These are phyloP conservation scores for Tachyglossus aculeatus DNA, from an alignment of 2,797 vertebrate species.

Conservation along the genomic window DNA sequence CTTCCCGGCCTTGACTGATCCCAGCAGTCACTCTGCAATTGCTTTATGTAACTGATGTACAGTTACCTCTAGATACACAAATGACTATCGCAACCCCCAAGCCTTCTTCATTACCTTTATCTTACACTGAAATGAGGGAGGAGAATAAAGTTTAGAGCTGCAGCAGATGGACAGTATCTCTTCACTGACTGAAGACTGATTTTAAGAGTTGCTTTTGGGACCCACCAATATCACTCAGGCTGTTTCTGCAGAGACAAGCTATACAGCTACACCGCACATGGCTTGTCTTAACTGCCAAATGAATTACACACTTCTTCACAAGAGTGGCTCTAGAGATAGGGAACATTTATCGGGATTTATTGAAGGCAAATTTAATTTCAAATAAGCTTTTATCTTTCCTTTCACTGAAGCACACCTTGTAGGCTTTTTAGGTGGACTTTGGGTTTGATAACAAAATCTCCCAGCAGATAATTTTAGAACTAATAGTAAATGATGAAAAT, in stretches of 20 bases:
- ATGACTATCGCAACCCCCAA: neutral
- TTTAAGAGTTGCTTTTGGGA: neutral
- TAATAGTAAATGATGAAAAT: conserved; percentile 23
- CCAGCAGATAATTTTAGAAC: conserved; percentile 11
- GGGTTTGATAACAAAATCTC: conserved; percentile 15
- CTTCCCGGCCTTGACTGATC: too few species aligned
- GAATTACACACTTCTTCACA: conserved; percentile 45
- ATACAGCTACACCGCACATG: neutral
- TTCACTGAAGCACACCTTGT: conserved; percentile 36
- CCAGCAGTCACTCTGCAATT: too few species aligned
- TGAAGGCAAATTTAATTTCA: conserved; percentile 43
- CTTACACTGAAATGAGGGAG: neutral
- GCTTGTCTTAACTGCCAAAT: conserved; percentile 36
- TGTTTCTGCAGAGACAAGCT: neutral
- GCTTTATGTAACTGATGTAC: too few species aligned
- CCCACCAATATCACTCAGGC: neutral
- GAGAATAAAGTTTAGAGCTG: neutral
- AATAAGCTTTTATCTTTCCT: conserved; percentile 16
- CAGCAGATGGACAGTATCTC: neutral
- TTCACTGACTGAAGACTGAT: neutral
- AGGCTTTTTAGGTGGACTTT: neutral
- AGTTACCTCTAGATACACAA: neutral
- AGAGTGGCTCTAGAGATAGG: conserved; percentile 41
- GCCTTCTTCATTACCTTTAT: neutral
- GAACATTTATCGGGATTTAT: conserved; percentile 41